Evolutionary conservation across 2,888 invertebrate species (phyloP), one percentile per base, ranked within the genome.

Genomic region (Temnothorax rugatulus): DNA sequence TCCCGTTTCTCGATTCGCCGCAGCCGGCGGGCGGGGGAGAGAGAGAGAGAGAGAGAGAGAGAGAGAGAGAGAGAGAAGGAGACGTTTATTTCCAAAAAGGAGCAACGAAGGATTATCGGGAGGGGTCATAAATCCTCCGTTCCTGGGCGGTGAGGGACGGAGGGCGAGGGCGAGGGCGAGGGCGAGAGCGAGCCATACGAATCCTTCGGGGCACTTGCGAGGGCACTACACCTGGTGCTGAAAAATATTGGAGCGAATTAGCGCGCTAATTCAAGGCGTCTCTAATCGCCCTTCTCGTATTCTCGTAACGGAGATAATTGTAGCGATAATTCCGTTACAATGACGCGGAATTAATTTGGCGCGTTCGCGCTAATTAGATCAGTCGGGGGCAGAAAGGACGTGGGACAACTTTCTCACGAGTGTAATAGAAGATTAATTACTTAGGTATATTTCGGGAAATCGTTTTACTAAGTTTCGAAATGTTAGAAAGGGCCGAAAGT

Each of bases 31-130:
- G 7, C 34, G 34, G 34, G 34, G 7, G 15, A 18, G 59, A 34
- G 59, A 61, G 21, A 29, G 59, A 59, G 59, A 59, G 75, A 64
- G 76, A 85, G 68, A 71, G 61, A 85, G 68, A 77, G 29, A 29
- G 15, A 15, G 59, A 59, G 59, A 59, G n/a, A 29, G 59, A 29
- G 59, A 61, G 76, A 64, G 76, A 85, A 73, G 76, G 63, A 85
- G 68, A 77, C 84, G 82, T 86, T 85, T 82, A 84, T 84, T 86
- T 57, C 69, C 68, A 73, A 79, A 81, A 83, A 82, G 81, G 77
- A 84, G 74, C 73, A 84, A 84, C 69, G 76, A 57, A 82, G 75
- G 54, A 82, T 84, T 84, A 87, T 84, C 84, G 77, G 64, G 59
- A 34, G 52, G 47, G 29, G 59, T 79, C 63, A 86, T 84, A 86